A percentile compares a stretch with the other conserved stretches of the same genome.
Conservation (phyloP, 2,797 vertebrate genomes). For the Borostomias antarcticus region DNA sequence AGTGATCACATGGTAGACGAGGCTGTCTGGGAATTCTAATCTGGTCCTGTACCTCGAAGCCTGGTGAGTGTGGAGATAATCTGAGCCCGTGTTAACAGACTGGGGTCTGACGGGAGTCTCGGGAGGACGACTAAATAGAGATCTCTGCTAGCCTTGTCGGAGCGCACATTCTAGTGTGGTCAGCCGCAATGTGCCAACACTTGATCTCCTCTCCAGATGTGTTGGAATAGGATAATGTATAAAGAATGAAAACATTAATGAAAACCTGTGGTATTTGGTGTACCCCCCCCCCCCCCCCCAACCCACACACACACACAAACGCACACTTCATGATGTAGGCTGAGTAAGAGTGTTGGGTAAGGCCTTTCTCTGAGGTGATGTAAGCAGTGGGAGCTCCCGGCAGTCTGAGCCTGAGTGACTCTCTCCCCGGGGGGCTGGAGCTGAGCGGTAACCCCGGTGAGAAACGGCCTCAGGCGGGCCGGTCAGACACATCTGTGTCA, state of each 20-base stretch:
- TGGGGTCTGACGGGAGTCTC: background rate
- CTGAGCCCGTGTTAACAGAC: background rate
- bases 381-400: constrained; percentile 55
- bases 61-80: constrained; percentile 8
- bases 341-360: constrained; percentile 50
- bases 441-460: constrained; percentile 20
- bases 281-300: background rate
- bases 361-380: constrained; percentile 45
- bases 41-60: background rate
- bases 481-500: constrained; percentile 10
- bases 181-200: background rate
- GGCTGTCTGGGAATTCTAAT: background rate
- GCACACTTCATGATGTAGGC: constrained; percentile 2
- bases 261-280: background rate
- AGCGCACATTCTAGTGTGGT: background rate
- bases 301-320: no score
- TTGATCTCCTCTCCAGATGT: background rate
- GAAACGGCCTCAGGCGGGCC: constrained; percentile 35
- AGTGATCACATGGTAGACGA: no score
- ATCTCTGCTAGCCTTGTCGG: background rate
- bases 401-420: constrained; percentile 36
- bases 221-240: background rate
- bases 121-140: background rate
- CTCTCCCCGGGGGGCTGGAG: constrained; percentile 43
- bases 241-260: background rate